Percentiles rank a stretch among this genome's conserved stretches.
Evolutionary conservation across 2,113 vertebrate species (phyloP).

Genomic region (Amphiprion percula): DNA sequence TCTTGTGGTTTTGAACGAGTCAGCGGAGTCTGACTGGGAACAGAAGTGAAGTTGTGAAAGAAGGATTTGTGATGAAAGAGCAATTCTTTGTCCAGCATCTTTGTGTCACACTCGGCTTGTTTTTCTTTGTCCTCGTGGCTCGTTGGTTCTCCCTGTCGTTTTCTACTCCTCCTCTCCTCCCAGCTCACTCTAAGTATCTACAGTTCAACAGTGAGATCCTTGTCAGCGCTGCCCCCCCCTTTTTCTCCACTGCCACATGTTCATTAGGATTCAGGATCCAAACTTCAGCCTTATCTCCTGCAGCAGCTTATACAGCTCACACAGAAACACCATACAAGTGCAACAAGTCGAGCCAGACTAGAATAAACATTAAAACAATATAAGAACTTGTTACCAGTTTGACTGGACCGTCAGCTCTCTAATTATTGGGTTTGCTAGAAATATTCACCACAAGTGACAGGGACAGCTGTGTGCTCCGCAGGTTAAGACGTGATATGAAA

Average conservation of each 20-base stretch:
- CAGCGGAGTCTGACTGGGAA: background rate
- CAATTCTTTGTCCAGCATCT: constrained; percentile 34
- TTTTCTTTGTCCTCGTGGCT: constrained; percentile 37
- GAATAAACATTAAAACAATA: too few relatives aligned
- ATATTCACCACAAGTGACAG: background rate
- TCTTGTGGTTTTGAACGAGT: constrained; percentile 17
- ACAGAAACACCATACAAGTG: background rate
- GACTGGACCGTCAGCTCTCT: constrained; percentile 6
- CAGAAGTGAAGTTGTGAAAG: constrained; percentile 39
- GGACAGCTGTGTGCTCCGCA: too few relatives aligned
- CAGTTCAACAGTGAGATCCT: constrained; percentile 72
- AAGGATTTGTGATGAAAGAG: constrained; percentile 65
- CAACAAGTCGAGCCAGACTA: background rate
- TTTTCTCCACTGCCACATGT: constrained; percentile 48
- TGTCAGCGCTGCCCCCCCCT: constrained; percentile 70
- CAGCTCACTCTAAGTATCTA: constrained; percentile 20
- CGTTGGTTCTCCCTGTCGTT: constrained; percentile 16
- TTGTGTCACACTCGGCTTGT: constrained; percentile 35
- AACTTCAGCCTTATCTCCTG: constrained; percentile 11
- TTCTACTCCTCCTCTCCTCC: constrained; percentile 15
- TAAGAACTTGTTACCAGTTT: background rate
- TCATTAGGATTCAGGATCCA: constrained; percentile 78
- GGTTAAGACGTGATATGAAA: background rate
- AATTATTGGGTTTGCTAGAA: background rate
- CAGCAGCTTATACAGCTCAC: constrained; percentile 5